Conservation (phyloP, 2,888 invertebrate genomes). For the Agrenia bidenticulata region DNA sequence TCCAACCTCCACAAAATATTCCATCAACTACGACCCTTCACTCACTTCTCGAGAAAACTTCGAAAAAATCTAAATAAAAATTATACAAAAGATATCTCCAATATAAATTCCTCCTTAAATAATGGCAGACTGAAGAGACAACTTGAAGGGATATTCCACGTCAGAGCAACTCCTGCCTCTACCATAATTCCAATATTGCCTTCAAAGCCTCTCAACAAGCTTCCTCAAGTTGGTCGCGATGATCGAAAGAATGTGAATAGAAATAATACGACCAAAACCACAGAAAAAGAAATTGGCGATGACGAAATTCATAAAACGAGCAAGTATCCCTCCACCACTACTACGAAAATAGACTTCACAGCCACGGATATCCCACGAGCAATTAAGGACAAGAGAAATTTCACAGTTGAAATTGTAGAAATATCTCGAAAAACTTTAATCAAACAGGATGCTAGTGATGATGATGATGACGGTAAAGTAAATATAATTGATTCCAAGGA, state of each 20-base stretch:
- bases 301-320: not conserved
- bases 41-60: too few relatives aligned
- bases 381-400: slow-evolving; percentile 28
- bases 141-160: slow-evolving; percentile 18
- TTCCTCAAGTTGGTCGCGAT: not conserved
- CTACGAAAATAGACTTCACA: slow-evolving; percentile 1
- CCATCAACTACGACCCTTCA: too few relatives aligned
- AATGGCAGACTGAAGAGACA: slow-evolving; percentile 13
- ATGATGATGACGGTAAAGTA: slow-evolving; percentile 11
- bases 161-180: not conserved
- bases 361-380: not conserved
- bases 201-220: not conserved
- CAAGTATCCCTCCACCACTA: not conserved
- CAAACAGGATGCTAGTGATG: slow-evolving; percentile 20
- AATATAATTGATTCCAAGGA: slow-evolving; percentile 10
- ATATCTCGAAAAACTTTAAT: slow-evolving; percentile 29
- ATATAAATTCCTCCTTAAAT: not conserved
- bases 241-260: not conserved
- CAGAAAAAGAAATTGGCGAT: slow-evolving; percentile 10
- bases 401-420: slow-evolving; percentile 36
- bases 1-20: slow-evolving; percentile 7
- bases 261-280: not conserved
- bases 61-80: not conserved
- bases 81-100: not conserved
- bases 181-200: not conserved